Base-by-base conservation (phyloP, 2,113 vertebrate species). In the Oryzias curvinotus region DNA sequence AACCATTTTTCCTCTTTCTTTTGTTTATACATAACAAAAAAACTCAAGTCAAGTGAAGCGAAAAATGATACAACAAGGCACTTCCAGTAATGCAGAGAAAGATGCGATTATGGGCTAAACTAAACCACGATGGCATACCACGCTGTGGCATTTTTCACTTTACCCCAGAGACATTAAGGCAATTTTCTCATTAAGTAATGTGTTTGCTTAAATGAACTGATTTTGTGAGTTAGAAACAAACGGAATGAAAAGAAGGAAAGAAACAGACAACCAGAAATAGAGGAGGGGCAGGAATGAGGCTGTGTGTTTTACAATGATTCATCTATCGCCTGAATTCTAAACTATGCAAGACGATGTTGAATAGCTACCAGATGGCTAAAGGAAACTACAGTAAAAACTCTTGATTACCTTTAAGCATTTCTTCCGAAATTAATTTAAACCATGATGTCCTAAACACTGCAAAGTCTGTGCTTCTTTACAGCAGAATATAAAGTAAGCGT, bases 161-260 rank as follows among this genome's bases (percentile, higher is more conserved):
- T 71, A 73, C 82, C 75, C 85, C 18, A 65, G 84, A 87, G 85
- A 82, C 80, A 66, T 77, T 82, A 30, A 56, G 78, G 72, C 80
- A 85, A 85, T 90, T 88, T 83, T 73, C 79, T 73, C 61, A 59
- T 88, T 86, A 82, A 83, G 72, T 80, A 81, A 82, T 83, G 84
- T 77, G 75, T 85, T 81, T 85, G 60, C 56, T 68, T 71, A 83
- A 78, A 75, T 77, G 73, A 87, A 83, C 84, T 87, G 78, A 58
- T 81, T 60, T 70, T 66, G n/a, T 57, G 45, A 77, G 71, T 60
- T n/a, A 48, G 67, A 87, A 70, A 81, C 73, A 42, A 60, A 17
- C 52, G 45, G 54, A 5, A n/a, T 59, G 26, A 80, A 21, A 28
- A 45, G 70, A 36, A 51, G 23, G 0, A 1, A 48, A 52, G 41